Evolutionary conservation across 2,797 vertebrate species (phyloP).

Genomic region (Myotis pilosus): DNA sequence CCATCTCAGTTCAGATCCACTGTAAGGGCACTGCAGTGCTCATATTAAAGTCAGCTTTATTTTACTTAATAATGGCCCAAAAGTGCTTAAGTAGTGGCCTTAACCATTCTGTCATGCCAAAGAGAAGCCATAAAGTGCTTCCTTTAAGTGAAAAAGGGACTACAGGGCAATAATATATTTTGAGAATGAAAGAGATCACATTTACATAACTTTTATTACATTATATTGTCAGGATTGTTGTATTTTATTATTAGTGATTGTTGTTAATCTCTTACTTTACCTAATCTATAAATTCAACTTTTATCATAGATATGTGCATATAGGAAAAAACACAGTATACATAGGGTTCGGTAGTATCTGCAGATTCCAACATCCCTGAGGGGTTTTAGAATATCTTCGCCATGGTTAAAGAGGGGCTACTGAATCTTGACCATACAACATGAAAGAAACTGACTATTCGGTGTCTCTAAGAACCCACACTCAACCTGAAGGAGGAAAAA

Average conservation of each 20-base stretch:
- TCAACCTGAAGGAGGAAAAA: slow-evolving; percentile 18
- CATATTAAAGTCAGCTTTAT: neutral
- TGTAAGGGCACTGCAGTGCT: neutral
- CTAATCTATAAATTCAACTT: neutral
- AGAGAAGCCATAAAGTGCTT: neutral
- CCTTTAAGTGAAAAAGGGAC: neutral
- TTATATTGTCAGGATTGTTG: neutral
- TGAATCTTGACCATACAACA: neutral
- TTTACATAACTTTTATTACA: neutral
- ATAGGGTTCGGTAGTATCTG: neutral
- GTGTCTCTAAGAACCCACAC: neutral
- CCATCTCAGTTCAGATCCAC: neutral
- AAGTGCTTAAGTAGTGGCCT: too few relatives aligned
- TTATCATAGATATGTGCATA: neutral
- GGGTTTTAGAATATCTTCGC: neutral
- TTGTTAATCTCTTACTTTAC: neutral
- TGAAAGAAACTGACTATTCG: slow-evolving; percentile 31
- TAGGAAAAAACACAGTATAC: neutral
- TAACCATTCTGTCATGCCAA: neutral
- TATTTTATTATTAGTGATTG: neutral
- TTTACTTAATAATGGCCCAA: neutral
- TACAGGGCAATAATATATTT: neutral
- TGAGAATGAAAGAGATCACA: neutral
- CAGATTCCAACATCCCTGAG: neutral
- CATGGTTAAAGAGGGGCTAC: neutral